Percentiles rank a stretch among this genome's conserved stretches.
Conservation (phyloP, 2,797 vertebrate genomes). For the Adelosebastes latens region DNA sequence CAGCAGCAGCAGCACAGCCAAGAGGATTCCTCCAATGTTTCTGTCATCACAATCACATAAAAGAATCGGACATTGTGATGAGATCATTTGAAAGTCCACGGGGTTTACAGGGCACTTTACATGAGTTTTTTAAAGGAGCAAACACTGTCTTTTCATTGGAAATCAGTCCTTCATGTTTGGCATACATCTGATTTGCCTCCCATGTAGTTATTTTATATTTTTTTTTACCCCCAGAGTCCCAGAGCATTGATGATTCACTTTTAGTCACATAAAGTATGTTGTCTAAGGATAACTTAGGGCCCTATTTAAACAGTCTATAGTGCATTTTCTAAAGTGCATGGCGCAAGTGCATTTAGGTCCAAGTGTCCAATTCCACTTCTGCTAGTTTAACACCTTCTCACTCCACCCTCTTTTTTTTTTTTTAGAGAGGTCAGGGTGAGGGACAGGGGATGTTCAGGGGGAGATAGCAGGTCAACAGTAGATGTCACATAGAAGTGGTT, state of each 20-base stretch:
- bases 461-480: too few relatives aligned
- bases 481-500: too few relatives aligned
- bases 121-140: background rate
- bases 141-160: background rate
- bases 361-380: too few relatives aligned
- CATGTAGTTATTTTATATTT: background rate
- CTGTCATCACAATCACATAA: slow-evolving; percentile 24
- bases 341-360: too few relatives aligned
- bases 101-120: background rate
- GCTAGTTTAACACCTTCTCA: too few relatives aligned
- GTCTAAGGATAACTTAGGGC: too few relatives aligned
- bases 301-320: too few relatives aligned
- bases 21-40: slow-evolving; percentile 17
- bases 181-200: background rate
- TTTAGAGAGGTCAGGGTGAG: too few relatives aligned
- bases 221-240: background rate
- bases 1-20: slow-evolving; percentile 2
- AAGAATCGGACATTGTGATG: slow-evolving; percentile 14
- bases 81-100: slow-evolving; percentile 5
- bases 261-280: background rate
- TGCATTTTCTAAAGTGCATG: too few relatives aligned
- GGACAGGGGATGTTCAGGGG: too few relatives aligned
- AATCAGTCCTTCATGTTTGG: background rate
- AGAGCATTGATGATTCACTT: background rate
- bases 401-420: too few relatives aligned